These are phyloP conservation scores for Monomorium pharaonis DNA, from an alignment of 1,140 invertebrate species.

Conservation along the genomic window DNA sequence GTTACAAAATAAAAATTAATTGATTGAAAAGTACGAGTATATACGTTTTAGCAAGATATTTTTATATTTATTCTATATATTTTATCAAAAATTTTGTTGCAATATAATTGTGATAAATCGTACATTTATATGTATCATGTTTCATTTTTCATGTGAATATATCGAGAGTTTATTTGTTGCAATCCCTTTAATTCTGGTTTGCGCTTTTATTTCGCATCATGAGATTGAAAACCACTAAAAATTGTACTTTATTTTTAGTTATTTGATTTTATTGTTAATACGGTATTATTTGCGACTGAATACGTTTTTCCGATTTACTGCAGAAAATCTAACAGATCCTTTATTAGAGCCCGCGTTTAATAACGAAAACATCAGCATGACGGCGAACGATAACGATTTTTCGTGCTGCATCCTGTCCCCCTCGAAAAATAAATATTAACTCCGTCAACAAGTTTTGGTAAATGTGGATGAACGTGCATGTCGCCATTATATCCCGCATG, in stretches of 20 bases:
- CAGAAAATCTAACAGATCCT: not conserved
- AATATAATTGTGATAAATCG: constrained; percentile 11
- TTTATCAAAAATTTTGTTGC: not conserved
- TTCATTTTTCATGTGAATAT: not conserved
- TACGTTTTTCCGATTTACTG: constrained; percentile 1
- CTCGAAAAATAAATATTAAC: constrained; percentile 51
- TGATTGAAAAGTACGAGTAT: constrained; percentile 3
- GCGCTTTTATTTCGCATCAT: constrained; percentile 1
- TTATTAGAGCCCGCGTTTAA: not conserved
- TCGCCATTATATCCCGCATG: constrained; percentile 35
- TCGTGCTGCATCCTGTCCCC: not conserved
- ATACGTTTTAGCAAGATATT: not conserved
- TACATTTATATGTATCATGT: not conserved
- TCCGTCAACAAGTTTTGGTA: constrained; percentile 31
- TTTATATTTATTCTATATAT: not conserved
- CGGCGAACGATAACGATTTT: constrained; percentile 22
- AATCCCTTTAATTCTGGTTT: not conserved
- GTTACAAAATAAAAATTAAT: not conserved
- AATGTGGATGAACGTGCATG: not conserved
- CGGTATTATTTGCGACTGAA: not conserved
- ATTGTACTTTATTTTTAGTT: constrained; percentile 6
- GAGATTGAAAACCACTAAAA: not conserved
- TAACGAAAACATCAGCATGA: constrained; percentile 7
- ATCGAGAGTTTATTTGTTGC: not conserved
- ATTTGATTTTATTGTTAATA: not conserved